Percentiles rank a stretch among this genome's conserved stretches.
phyloP scores from a whole-genome alignment of 1,140 invertebrate genomes.

The Drosophila guanche region DNA sequence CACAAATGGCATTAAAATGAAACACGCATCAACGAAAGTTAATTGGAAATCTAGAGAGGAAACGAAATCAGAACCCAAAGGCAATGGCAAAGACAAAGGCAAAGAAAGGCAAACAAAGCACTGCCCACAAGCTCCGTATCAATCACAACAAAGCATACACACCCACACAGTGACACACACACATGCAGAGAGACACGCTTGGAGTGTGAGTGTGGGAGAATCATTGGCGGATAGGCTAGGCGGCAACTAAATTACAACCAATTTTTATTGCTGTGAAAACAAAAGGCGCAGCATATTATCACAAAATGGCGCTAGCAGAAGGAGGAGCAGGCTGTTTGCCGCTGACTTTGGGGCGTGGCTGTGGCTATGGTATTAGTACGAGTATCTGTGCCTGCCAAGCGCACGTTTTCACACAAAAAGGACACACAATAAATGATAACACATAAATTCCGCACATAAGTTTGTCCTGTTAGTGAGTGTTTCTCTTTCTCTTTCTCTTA shows the following conservation, averaged over 20 bases:
- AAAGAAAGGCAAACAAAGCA: constrained; percentile 47
- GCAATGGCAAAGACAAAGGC: neutral
- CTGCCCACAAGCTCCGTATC: constrained; percentile 60
- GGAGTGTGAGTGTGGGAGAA: neutral
- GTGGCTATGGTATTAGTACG: constrained; percentile 10
- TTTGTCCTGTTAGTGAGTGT: constrained; percentile 5
- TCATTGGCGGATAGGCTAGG: constrained; percentile 1
- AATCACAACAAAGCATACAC: constrained; percentile 62
- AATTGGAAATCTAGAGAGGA: constrained; percentile 66
- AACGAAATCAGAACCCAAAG: constrained; percentile 4
- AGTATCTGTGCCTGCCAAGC: constrained; percentile 41
- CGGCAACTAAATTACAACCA: constrained; percentile 76
- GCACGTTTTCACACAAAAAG: constrained; percentile 72
- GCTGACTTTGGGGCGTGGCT: constrained; percentile 57
- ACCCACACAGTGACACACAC: constrained; percentile 25
- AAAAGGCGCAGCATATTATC: constrained; percentile 79
- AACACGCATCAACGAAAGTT: constrained; percentile 77
- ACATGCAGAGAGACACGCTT: constrained; percentile 15
- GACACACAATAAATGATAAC: constrained; percentile 81
- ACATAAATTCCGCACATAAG: constrained; percentile 74
- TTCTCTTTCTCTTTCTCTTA: too few species aligned
- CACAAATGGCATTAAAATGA: constrained; percentile 61
- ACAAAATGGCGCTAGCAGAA: constrained; percentile 65
- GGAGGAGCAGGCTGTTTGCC: constrained; percentile 16
- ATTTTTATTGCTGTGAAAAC: constrained; percentile 81